phyloP scores from a whole-genome alignment of 2,797 vertebrate genomes.

The Sebastes trivittatus region DNA sequence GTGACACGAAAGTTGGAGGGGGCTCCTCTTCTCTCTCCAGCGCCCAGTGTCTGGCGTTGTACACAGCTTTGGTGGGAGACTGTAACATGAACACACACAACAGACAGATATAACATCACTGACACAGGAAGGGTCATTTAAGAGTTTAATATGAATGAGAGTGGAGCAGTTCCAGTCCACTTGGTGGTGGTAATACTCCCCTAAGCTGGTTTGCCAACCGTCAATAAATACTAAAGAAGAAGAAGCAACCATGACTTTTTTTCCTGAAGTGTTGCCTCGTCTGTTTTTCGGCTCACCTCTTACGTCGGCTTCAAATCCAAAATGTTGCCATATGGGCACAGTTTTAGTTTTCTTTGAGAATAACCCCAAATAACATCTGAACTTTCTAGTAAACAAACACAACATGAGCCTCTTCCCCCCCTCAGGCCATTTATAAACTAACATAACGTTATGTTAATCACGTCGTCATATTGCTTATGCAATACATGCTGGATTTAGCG shows the following conservation, averaged over 20 bases:
- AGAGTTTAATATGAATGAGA: not conserved
- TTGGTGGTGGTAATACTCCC: too few species aligned
- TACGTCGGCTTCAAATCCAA: not conserved
- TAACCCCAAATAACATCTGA: not conserved
- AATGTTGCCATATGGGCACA: too few species aligned
- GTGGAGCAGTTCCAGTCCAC: too few species aligned
- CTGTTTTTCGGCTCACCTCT: not conserved
- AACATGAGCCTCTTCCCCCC: not conserved
- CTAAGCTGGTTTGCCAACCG: not conserved
- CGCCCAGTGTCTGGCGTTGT: constrained; percentile 94
- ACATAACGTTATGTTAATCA: not conserved
- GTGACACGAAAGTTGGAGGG: constrained; percentile 29
- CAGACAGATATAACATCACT: not conserved
- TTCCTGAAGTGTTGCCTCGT: not conserved
- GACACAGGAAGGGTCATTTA: not conserved
- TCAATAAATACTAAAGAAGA: not conserved
- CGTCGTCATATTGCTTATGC: not conserved
- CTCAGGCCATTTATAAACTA: not conserved
- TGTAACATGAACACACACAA: constrained; percentile 49
- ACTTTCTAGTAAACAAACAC: not conserved
- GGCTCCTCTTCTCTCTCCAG: constrained; percentile 71
- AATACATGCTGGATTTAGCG: not conserved
- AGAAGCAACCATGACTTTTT: too few species aligned
- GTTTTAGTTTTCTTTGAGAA: not conserved
- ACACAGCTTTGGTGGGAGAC: constrained; percentile 95